A percentile compares a stretch with the other conserved stretches of the same genome.
Conservation (phyloP, 2,797 vertebrate species). For the Sternarchorhynchus goeldii region DNA sequence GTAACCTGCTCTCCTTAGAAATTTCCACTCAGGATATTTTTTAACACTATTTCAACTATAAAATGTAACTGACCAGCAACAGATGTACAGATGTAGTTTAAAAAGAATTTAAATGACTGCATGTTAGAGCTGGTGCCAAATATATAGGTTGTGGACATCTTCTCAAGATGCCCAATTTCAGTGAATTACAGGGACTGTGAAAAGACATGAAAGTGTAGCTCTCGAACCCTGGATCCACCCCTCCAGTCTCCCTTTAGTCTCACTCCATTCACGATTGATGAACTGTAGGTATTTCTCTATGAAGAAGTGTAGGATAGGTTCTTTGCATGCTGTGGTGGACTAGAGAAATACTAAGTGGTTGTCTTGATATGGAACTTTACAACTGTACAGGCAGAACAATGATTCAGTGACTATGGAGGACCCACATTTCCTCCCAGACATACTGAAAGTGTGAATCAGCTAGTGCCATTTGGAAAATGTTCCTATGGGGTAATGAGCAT, state of each 20-base stretch:
- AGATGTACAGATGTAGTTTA: slow-evolving; percentile 72
- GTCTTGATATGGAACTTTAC: neutral
- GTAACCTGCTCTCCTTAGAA: slow-evolving; percentile 63
- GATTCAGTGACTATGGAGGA: neutral
- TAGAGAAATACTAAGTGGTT: neutral
- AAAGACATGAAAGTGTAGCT: neutral
- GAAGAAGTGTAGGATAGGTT: neutral
- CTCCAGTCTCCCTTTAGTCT: neutral
- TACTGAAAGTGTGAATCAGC: neutral
- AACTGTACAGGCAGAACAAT: neutral
- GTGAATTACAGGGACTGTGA: neutral
- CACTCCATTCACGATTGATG: neutral
- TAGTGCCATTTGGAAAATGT: neutral
- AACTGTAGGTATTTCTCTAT: neutral
- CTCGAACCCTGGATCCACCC: neutral
- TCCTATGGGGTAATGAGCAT: neutral
- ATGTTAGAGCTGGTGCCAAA: slow-evolving; percentile 46
- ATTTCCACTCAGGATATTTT: slow-evolving; percentile 67
- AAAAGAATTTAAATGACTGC: slow-evolving; percentile 48
- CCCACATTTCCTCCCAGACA: neutral
- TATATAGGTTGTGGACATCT: neutral
- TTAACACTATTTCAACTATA: slow-evolving; percentile 78
- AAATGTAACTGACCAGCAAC: slow-evolving; percentile 77
- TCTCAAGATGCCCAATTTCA: neutral
- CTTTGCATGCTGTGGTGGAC: neutral